Percentiles rank a stretch among this genome's conserved stretches.
Conservation (phyloP, 2,797 vertebrate species). For the Rhyacichthys aspro region DNA sequence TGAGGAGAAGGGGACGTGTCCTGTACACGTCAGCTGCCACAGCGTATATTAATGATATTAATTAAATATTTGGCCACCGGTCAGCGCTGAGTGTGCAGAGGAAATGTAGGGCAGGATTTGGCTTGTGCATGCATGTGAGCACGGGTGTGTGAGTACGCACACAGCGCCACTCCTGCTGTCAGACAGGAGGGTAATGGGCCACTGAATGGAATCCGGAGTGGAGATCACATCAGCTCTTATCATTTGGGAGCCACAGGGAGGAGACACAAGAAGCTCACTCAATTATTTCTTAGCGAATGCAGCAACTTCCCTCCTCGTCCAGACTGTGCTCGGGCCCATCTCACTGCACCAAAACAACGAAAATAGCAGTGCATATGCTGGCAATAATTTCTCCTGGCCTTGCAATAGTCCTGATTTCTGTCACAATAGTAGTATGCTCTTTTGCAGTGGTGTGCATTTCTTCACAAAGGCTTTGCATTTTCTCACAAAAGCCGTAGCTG, state of each 20-base stretch:
- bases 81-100: slow-evolving; percentile 50
- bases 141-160: slow-evolving; percentile 17
- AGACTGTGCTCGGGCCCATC: neutral
- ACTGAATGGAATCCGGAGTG: slow-evolving; percentile 34
- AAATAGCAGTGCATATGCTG: slow-evolving; percentile 43
- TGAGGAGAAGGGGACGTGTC: slow-evolving; percentile 20
- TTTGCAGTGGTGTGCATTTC: slow-evolving; percentile 45
- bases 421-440: slow-evolving; percentile 31
- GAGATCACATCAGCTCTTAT: slow-evolving; percentile 44
- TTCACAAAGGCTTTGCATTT: slow-evolving; percentile 27
- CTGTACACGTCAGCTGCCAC: slow-evolving; percentile 52
- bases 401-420: slow-evolving; percentile 49
- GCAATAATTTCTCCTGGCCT: slow-evolving; percentile 47
- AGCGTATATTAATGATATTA: slow-evolving; percentile 40
- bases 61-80: slow-evolving; percentile 59
- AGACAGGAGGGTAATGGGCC: slow-evolving; percentile 54
- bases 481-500: slow-evolving; percentile 15
- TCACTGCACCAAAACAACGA: slow-evolving; percentile 35
- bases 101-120: slow-evolving; percentile 54
- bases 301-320: slow-evolving; percentile 34
- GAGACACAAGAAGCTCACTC: slow-evolving; percentile 17
- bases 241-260: slow-evolving; percentile 23
- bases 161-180: slow-evolving; percentile 18
- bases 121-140: slow-evolving; percentile 35
- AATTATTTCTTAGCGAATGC: slow-evolving; percentile 36